Conservation (phyloP, 2,797 vertebrate species). For the Artibeus jamaicensis region DNA sequence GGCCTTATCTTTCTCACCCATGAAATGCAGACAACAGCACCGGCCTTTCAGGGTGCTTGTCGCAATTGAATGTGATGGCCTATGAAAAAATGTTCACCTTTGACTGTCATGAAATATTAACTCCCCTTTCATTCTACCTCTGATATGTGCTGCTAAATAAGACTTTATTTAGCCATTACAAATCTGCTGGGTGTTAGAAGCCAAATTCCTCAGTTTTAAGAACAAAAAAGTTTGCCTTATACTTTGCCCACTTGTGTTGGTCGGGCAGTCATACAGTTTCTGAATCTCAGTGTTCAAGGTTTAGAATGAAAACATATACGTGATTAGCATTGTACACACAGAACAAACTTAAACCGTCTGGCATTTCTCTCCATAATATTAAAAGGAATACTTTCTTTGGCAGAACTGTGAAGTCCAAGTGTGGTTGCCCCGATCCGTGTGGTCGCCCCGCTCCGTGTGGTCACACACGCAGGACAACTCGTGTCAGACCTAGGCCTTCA, state of each 20-base stretch:
- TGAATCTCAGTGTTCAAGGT: not conserved
- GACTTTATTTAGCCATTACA: too few relatives aligned
- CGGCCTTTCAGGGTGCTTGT: not conserved
- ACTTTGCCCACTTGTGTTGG: not conserved
- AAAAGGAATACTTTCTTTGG: not conserved
- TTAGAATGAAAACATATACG: not conserved
- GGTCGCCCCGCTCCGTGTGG: not conserved
- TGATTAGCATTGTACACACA: not conserved
- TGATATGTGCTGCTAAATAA: not conserved
- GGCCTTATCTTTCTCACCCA: constrained; percentile 22
- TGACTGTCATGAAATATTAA: constrained; percentile 9
- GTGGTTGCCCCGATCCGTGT: not conserved
- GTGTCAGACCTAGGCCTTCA: not conserved
- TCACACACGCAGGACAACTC: not conserved
- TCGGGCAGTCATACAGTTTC: not conserved
- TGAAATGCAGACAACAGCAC: not conserved
- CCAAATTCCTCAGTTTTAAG: not conserved
- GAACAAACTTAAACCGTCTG: not conserved
- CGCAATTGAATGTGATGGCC: constrained; percentile 10
- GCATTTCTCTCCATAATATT: not conserved
- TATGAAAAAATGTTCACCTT: not conserved
- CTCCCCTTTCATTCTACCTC: not conserved
- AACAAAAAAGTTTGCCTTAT: not conserved
- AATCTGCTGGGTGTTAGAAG: not conserved
- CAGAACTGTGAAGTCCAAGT: not conserved